Conservation (phyloP, 2,113 vertebrate species). For the Paraplagusia blochii region DNA sequence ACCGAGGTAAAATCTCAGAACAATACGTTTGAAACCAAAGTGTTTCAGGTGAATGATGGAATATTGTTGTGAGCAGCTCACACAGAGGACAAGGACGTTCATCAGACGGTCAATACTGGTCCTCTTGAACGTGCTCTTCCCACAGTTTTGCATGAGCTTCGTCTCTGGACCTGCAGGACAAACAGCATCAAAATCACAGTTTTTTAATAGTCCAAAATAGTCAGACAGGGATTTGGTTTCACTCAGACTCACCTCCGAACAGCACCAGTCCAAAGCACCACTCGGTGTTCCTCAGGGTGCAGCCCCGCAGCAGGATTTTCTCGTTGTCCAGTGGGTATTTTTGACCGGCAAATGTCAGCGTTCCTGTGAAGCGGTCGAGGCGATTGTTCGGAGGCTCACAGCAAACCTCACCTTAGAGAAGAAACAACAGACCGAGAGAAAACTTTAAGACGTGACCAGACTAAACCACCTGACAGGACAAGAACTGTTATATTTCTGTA, state of each 20-base stretch:
- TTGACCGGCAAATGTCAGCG: slow-evolving; percentile 75
- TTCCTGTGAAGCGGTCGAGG: slow-evolving; percentile 87
- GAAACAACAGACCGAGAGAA: too few relatives aligned
- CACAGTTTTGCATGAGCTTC: slow-evolving; percentile 95
- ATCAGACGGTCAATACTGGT: slow-evolving; percentile 90
- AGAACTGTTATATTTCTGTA: slow-evolving; percentile 45
- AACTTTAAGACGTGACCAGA: neutral
- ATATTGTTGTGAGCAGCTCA: slow-evolving; percentile 64
- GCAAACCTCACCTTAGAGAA: slow-evolving; percentile 79
- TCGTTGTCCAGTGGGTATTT: slow-evolving; percentile 86
- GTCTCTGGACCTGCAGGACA: slow-evolving; percentile 85
- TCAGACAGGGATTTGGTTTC: neutral
- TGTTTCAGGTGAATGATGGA: neutral
- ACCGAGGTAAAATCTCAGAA: too few relatives aligned
- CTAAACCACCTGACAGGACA: neutral
- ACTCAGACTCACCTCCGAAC: slow-evolving; percentile 81
- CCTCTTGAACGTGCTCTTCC: slow-evolving; percentile 86
- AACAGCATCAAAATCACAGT: neutral
- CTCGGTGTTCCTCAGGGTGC: slow-evolving; percentile 90
- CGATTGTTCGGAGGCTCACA: slow-evolving; percentile 94
- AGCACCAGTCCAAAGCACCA: slow-evolving; percentile 96
- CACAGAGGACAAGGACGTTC: slow-evolving; percentile 87
- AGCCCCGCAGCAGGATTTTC: slow-evolving; percentile 89
- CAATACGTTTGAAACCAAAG: neutral
- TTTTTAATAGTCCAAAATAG: neutral